Base-by-base conservation (phyloP, 2,888 invertebrate species). In the Nomada fabriciana region DNA sequence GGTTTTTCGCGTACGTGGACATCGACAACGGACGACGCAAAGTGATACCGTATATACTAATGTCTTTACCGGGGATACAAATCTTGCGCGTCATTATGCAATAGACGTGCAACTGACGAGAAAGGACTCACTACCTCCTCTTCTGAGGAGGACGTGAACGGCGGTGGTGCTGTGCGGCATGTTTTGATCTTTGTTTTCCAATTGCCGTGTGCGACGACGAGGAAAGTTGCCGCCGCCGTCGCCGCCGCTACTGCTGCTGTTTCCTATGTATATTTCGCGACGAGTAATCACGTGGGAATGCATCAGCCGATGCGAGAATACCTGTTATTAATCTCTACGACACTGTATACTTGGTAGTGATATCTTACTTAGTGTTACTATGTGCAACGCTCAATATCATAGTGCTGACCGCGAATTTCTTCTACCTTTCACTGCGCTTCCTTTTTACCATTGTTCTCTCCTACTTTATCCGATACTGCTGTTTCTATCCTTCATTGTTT, bases 61-160 rank as follows among this genome's bases (percentile, higher is more conserved):
- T 78, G 76, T 20, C 71, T 76, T 82, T 65, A 55, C 76, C 74
- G 86, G 80, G 82, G 76, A 82, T 77, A 82, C 81, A 65, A 89
- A 84, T 90, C 91, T 91, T 90, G 88, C 90, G 90, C 91, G 91
- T 91, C 91, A 92, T 93, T 93, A 93, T 92, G 93, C 93, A 93
- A 93, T 90, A 90, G 88, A 88, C 72, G 76, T 72, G 82, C 87
- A 80, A 84, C 70, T 68, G 86, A 82, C 82, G 75, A 73, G 72
- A 82, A 69, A 79, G 76, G 70, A 74, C 72, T 78, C 67, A 23
- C n/a, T 25, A 4, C 57, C 25, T 20, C 57, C 43, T 72, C 73
- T 60, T 74, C 36, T 29, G 83, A 55, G 71, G 68, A 79, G 55
- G 65, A 86, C 79, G 80, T 77, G 74, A 29, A 79, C 71, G 76